These are phyloP conservation scores for Leptothorax acervorum DNA, from an alignment of 2,888 invertebrate genomes.

Conservation along the genomic window DNA sequence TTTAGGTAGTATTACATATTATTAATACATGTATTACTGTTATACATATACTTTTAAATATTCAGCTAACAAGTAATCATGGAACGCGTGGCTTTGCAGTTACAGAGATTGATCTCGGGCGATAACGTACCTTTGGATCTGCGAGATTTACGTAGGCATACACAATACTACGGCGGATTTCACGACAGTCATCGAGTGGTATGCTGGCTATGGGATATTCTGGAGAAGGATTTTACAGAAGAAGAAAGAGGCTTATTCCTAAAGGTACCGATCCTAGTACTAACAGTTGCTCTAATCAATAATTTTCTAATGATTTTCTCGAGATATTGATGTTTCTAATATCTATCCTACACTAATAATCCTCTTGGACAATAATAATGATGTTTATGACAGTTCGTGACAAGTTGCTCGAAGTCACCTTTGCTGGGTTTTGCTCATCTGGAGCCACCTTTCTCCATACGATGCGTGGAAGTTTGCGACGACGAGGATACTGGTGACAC, in stretches of 20 bases:
- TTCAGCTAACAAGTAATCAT: background rate
- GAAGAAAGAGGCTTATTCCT: slow-evolving; percentile 97
- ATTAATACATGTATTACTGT: background rate
- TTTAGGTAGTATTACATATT: background rate
- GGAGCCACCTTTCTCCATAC: slow-evolving; percentile 98
- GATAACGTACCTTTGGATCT: slow-evolving; percentile 97
- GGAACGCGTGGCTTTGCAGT: slow-evolving; percentile 85
- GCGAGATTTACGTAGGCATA: slow-evolving; percentile 94
- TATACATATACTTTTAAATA: background rate
- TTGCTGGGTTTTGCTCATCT: slow-evolving; percentile 97
- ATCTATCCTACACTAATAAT: background rate
- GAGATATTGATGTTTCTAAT: background rate
- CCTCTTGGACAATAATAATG: background rate
- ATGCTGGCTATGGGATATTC: slow-evolving; percentile 99
- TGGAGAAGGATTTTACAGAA: slow-evolving; percentile 97
- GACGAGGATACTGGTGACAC: slow-evolving; percentile 97
- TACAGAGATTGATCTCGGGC: slow-evolving; percentile 98
- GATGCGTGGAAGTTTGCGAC: slow-evolving; percentile 99
- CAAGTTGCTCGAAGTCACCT: slow-evolving; percentile 99
- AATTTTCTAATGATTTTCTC: background rate
- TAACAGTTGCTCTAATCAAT: background rate
- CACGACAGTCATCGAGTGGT: slow-evolving; percentile 99
- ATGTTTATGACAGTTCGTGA: slow-evolving; percentile 90
- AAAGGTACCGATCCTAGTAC: slow-evolving; percentile 88
- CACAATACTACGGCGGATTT: slow-evolving; percentile 99